Base-by-base conservation (phyloP, 2,888 invertebrate genomes). In the Antheraea assamensis region DNA sequence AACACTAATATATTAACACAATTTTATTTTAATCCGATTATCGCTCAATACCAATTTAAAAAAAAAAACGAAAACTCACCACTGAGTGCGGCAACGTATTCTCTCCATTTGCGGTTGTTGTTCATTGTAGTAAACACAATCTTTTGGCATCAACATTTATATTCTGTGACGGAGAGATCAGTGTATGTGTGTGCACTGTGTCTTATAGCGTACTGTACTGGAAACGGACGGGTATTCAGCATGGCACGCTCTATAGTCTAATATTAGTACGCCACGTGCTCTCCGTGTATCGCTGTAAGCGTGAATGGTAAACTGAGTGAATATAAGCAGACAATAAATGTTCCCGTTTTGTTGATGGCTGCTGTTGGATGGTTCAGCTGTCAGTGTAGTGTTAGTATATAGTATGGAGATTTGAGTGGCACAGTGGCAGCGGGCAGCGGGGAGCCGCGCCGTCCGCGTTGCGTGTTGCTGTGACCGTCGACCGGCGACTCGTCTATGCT, bases 31-130 rank as follows among this genome's bases (percentile, higher is more conserved):
- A 68, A 35, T 21, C 5, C 10, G 15, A 27, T 19, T 68, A n/a
- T n/a, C 21, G 21, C 35, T 21, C 1, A 68, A 21, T 68, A 68
- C 35, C 21, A 10, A 19, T 21, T n/a, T n/a, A n/a, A 80, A 79
- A 80, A 82, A 83, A 81, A 82, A 82, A 83, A 83, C 81, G 80
- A 77, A 80, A 61, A 92, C 94, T 86, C 84, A 94, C 94, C 94
- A 87, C 94, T 94, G 87, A 94, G 89, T 79, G 94, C 94, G 74
- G 93, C 89, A 80, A 90, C 89, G 87, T 94, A 94, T 87, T 94
- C 94, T 82, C 94, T 92, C 93, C 93, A 94, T 81, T 92, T 93
- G 85, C 85, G 90, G 82, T 86, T 87, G 89, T 85, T 87, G 86
- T 85, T 89, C 94, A 93, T 94, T 83, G 84, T 77, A 87, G 81